Base-by-base conservation (phyloP, 2,888 invertebrate genomes). In the Caenorhabditis imperialis region DNA sequence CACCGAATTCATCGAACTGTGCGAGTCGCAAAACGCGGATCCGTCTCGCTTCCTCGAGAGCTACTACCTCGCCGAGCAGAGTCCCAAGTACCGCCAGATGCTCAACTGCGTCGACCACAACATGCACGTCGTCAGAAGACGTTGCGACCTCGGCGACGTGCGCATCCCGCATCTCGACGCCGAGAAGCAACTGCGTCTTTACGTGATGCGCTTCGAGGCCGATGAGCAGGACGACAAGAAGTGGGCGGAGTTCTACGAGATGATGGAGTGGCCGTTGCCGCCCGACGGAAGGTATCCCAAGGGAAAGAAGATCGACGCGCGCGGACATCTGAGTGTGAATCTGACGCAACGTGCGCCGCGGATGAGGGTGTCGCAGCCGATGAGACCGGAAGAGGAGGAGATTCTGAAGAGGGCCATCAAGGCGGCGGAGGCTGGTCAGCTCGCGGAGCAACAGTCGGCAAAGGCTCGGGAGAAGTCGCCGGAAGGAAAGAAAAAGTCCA, bases 71-170 rank as follows among this genome's bases (percentile, higher is more conserved):
- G 54, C 40, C 7, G 54, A 6, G n/a, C 16, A 23, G 6, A 0
- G 8, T 1, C 54, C 27, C 23, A 10, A 7, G 10, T 27, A 25
- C 18, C 4, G 25, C 18, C 27, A 38, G 3, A 23, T 16, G n/a
- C 5, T 42, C n/a, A 6, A 8, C 10, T 16, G 30, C 18, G 10
- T 18, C 10, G 33, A 42, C 8, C 42, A 42, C 25, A 54, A 54
- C 37, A 5, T 54, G 27, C 27, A 54, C 30, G 6, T n/a, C 7
- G 27, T 42, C 4, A 18, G 54, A 54, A 38, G 54, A 38, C 54
- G 42, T 3, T 54, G 54, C 25, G 42, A 54, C n/a, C 1, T 18
- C 3, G 1, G 3, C n/a, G 40, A 14, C n/a, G 54, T 54, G 18
- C 14, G 16, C 7, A 50, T 50, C 23, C n/a, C 37, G 6, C 10